A percentile compares a stretch with the other conserved stretches of the same genome.
phyloP scores from a whole-genome alignment of 1,140 invertebrate genomes.

The Zaprionus ghesquierei region DNA sequence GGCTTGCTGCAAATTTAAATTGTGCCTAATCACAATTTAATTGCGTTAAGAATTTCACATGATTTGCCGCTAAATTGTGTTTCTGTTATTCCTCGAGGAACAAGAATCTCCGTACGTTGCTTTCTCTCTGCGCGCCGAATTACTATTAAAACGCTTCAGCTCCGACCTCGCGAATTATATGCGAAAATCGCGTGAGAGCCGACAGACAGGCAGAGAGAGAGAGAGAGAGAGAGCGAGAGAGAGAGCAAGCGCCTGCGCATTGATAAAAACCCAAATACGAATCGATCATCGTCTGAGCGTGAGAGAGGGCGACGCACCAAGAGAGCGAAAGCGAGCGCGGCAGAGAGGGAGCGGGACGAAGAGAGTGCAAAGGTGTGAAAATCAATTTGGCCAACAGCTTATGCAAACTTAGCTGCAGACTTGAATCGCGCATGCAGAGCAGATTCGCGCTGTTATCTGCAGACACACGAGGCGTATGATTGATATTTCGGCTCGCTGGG shows the following conservation, averaged over 20 bases:
- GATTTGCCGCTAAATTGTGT: constrained; percentile 17
- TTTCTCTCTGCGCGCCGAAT: constrained; percentile 71
- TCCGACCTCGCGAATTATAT: constrained; percentile 75
- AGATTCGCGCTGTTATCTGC: constrained; percentile 28
- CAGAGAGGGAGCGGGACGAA: background rate
- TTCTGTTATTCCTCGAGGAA: constrained; percentile 29
- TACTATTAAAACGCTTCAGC: constrained; percentile 69
- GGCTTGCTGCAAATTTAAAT: constrained; percentile 35
- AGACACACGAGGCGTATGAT: constrained; percentile 28
- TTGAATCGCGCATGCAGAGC: background rate
- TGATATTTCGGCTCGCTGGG: constrained; percentile 10
- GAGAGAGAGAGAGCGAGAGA: constrained; percentile 4
- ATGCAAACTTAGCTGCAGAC: constrained; percentile 4
- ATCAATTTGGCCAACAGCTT: constrained; percentile 12
- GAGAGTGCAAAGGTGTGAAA: constrained; percentile 39
- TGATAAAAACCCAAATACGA: constrained; percentile 21
- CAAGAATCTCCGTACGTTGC: constrained; percentile 49
- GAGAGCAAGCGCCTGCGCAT: constrained; percentile 38
- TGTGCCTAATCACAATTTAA: constrained; percentile 47
- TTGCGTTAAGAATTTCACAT: constrained; percentile 25
- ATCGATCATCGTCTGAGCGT: constrained; percentile 1
- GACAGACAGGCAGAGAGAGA: background rate
- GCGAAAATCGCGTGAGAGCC: constrained; percentile 51
- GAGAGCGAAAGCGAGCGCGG: background rate
- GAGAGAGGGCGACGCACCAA: background rate